These are phyloP conservation scores for Cynaeus angustus DNA, from an alignment of 2,888 invertebrate genomes.

Conservation along the genomic window DNA sequence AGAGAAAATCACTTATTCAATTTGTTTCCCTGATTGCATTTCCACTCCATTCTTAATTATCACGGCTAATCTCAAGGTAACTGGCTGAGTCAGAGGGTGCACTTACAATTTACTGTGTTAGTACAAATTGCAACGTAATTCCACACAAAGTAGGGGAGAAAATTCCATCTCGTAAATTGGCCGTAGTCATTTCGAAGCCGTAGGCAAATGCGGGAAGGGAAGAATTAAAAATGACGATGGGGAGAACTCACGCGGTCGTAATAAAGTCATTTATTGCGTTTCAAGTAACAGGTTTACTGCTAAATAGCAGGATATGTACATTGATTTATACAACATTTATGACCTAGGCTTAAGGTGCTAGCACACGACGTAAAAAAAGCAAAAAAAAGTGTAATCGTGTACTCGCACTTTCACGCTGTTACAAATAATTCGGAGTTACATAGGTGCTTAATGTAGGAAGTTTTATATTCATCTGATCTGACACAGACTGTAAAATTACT, in stretches of 20 bases:
- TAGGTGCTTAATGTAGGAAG: slow-evolving; percentile 6
- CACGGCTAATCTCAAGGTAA: slow-evolving; percentile 48
- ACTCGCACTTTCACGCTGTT: slow-evolving; percentile 8
- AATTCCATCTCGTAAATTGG: slow-evolving; percentile 54
- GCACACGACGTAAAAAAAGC: no score
- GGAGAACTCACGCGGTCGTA: slow-evolving; percentile 27
- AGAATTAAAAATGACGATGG: slow-evolving; percentile 35
- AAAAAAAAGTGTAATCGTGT: neutral
- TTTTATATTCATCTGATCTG: no score
- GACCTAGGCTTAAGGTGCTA: slow-evolving; percentile 3
- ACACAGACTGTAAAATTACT: no score
- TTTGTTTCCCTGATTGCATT: slow-evolving; percentile 33
- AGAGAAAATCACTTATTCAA: slow-evolving; percentile 23
- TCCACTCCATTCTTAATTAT: slow-evolving; percentile 42
- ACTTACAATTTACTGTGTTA: slow-evolving; percentile 37
- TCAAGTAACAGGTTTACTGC: slow-evolving; percentile 54
- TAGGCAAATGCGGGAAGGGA: slow-evolving; percentile 20
- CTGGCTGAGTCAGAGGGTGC: slow-evolving; percentile 39
- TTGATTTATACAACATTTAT: slow-evolving; percentile 57
- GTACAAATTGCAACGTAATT: slow-evolving; percentile 53
- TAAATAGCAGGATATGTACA: slow-evolving; percentile 60
- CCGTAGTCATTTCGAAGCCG: slow-evolving; percentile 28
- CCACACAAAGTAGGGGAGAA: slow-evolving; percentile 49
- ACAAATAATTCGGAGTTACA: slow-evolving; percentile 57
- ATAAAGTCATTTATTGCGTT: slow-evolving; percentile 52